Conservation (phyloP, 2,888 invertebrate species). For the Metellina segmentata region DNA sequence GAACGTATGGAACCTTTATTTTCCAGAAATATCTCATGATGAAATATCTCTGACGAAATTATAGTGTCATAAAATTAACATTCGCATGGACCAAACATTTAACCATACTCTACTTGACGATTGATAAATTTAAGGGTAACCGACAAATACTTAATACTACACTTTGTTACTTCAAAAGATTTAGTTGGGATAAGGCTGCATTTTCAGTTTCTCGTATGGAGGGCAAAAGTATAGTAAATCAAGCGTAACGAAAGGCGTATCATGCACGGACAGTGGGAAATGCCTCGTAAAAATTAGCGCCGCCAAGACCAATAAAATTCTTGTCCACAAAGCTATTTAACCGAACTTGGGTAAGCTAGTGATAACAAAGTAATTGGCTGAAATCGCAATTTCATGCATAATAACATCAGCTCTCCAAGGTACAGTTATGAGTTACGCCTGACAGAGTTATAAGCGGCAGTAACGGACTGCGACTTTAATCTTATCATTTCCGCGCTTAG, state of each 20-base stretch:
- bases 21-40: no score
- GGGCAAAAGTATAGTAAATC: not conserved
- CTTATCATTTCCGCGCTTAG: constrained; percentile 49
- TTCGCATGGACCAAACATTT: no score
- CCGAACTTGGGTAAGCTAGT: constrained; percentile 28
- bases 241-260: not conserved
- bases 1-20: no score
- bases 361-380: constrained; percentile 73
- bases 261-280: not conserved
- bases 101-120: no score
- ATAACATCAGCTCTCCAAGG: constrained; percentile 65
- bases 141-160: no score
- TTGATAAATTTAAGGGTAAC: no score
- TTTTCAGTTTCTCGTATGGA: not conserved
- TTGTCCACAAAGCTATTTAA: constrained; percentile 37
- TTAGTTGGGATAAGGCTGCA: no score
- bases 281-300: constrained; percentile 44
- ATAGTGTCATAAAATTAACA: no score
- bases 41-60: no score
- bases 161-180: no score
- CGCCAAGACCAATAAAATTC: constrained; percentile 38
- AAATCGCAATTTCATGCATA: constrained; percentile 70
- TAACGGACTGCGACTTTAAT: constrained; percentile 46
- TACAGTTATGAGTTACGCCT: constrained; percentile 61
- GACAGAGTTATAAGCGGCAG: constrained; percentile 54